A percentile compares a stretch with the other conserved stretches of the same genome.
Conservation (phyloP, 2,797 vertebrate species). For the Alectoris magna region DNA sequence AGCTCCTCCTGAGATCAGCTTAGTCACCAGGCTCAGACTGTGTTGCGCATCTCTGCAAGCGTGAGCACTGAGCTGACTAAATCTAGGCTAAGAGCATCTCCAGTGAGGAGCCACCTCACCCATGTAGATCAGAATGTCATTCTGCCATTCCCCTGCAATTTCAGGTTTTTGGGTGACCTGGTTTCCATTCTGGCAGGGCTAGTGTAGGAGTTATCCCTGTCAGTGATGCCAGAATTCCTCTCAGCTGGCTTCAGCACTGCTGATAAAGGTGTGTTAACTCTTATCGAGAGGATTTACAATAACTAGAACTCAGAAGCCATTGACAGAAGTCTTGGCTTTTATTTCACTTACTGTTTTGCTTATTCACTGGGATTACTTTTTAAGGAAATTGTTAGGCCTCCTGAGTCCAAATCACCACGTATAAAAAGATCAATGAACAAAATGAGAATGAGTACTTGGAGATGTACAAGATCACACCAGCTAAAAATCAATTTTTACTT, state of each 20-base stretch:
- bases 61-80: neutral
- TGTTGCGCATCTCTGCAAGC: neutral
- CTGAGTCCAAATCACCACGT: neutral
- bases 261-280: conserved; percentile 39
- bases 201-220: neutral
- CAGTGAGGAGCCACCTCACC: conserved; percentile 40
- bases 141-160: conserved; percentile 24
- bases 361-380: neutral
- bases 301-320: neutral
- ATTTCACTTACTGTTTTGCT: neutral
- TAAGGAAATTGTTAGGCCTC: neutral
- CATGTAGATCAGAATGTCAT: neutral
- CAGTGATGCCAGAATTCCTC: conserved; percentile 39
- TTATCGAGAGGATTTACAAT: conserved; percentile 36
- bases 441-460: neutral
- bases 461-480: neutral
- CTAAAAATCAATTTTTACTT: neutral
- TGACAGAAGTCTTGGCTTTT: neutral
- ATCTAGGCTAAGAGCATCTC: conserved; percentile 44
- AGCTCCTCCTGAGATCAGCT: conserved; percentile 37
- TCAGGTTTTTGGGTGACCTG: conserved; percentile 35
- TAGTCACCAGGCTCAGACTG: neutral
- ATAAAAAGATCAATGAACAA: neutral
- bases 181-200: conserved; percentile 28
- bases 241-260: conserved; percentile 16